These are phyloP conservation scores for Neelides folsomi DNA, from an alignment of 2,888 invertebrate genomes.

Conservation along the genomic window DNA sequence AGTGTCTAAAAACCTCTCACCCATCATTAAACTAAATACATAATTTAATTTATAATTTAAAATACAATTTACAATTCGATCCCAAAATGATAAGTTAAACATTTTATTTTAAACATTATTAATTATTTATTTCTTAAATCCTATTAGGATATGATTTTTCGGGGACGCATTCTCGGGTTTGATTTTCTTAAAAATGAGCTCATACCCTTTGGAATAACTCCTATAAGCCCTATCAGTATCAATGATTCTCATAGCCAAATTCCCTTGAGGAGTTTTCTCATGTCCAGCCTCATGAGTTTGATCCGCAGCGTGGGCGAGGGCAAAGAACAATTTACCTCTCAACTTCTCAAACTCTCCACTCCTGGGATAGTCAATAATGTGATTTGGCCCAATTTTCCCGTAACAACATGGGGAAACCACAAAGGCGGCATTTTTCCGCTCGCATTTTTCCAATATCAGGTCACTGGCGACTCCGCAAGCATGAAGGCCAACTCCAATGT, in stretches of 20 bases:
- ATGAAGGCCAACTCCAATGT: slow-evolving; percentile 77
- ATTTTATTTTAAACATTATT: no score
- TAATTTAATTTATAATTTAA: no score
- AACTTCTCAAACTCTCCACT: slow-evolving; percentile 42
- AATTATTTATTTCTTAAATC: slow-evolving; percentile 38
- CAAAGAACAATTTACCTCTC: slow-evolving; percentile 51
- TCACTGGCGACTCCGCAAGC: slow-evolving; percentile 93
- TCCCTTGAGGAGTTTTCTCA: slow-evolving; percentile 58
- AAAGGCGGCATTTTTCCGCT: slow-evolving; percentile 57
- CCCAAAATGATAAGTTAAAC: no score
- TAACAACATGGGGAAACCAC: slow-evolving; percentile 90
- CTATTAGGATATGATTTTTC: slow-evolving; percentile 77
- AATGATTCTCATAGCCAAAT: slow-evolving; percentile 72
- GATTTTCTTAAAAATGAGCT: slow-evolving; percentile 59
- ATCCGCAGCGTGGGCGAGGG: slow-evolving; percentile 79
- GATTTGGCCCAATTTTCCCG: slow-evolving; percentile 69
- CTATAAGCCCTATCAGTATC: slow-evolving; percentile 69
- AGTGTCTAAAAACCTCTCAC: no score
- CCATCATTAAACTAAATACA: no score
- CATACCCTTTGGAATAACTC: slow-evolving; percentile 62
- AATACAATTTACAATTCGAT: no score
- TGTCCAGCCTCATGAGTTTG: slow-evolving; percentile 68
- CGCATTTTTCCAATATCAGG: slow-evolving; percentile 72
- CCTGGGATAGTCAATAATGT: slow-evolving; percentile 66
- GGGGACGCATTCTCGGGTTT: slow-evolving; percentile 73